Conservation (phyloP, 2,888 invertebrate genomes). For the Syrphus vitripennis region DNA sequence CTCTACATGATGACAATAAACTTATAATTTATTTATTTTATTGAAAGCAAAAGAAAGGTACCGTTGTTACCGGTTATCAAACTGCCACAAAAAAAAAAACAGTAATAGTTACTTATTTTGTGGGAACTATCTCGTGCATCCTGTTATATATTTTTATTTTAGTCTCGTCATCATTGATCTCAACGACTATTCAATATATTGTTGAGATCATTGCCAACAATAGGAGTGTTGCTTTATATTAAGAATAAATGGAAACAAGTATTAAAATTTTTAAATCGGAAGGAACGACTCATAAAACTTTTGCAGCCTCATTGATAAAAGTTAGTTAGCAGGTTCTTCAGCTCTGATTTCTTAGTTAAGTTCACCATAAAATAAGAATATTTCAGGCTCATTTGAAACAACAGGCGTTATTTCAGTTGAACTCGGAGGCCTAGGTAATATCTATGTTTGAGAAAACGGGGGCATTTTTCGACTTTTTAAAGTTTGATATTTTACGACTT, state of each 20-base stretch:
- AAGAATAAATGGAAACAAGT: neutral
- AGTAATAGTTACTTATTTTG: neutral
- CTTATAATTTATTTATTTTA: neutral
- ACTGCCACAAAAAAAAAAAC: neutral
- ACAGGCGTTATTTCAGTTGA: no score
- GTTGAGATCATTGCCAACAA: slow-evolving; percentile 12
- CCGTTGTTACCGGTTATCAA: neutral
- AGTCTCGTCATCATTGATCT: neutral
- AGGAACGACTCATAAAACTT: neutral
- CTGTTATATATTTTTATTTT: neutral
- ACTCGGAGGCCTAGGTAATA: no score
- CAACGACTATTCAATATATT: neutral
- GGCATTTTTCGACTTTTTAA: no score
- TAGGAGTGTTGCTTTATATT: neutral
- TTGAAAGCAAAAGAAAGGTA: neutral
- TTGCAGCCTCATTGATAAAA: no score
- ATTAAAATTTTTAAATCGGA: neutral
- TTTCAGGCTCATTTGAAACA: no score
- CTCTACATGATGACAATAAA: neutral
- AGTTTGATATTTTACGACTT: no score
- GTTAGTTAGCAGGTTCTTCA: no score
- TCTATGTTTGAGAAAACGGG: no score
- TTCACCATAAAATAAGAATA: no score
- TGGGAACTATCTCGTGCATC: neutral
- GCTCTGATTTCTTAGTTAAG: no score